phyloP scores from a whole-genome alignment of 1,140 invertebrate species.

The Marisa cornuarietis region DNA sequence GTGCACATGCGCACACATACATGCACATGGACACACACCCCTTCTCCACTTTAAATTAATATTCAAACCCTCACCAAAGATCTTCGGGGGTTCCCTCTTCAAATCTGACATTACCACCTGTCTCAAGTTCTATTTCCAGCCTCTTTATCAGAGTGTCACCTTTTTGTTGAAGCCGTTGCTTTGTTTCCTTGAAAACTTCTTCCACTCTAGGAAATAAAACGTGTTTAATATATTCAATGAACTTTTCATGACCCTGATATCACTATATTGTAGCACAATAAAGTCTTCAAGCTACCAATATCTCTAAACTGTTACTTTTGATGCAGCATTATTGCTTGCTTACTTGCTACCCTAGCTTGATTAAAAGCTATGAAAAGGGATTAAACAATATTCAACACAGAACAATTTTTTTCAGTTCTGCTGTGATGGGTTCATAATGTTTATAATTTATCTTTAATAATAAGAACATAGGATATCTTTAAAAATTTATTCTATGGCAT shows the following conservation, averaged over 20 bases:
- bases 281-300: neutral
- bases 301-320: neutral
- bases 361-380: too few relatives aligned
- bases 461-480: too few relatives aligned
- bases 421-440: too few relatives aligned
- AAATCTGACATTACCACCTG: slow-evolving; percentile 65
- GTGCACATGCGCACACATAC: neutral
- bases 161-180: slow-evolving; percentile 31
- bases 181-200: slow-evolving; percentile 40
- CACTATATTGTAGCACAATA: neutral
- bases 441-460: too few relatives aligned
- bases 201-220: slow-evolving; percentile 41
- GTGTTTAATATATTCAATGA: neutral
- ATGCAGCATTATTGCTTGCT: neutral
- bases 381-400: too few relatives aligned
- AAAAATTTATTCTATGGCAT: too few relatives aligned
- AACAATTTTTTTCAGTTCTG: too few relatives aligned
- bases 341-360: neutral
- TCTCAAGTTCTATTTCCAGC: slow-evolving; percentile 61
- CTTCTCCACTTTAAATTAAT: neutral
- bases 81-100: slow-evolving; percentile 59
- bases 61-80: slow-evolving; percentile 50
- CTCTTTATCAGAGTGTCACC: slow-evolving; percentile 49
- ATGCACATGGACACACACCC: neutral
- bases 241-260: neutral